Base-by-base conservation (phyloP, 2,888 invertebrate species). In the Tetanocera ferruginea region DNA sequence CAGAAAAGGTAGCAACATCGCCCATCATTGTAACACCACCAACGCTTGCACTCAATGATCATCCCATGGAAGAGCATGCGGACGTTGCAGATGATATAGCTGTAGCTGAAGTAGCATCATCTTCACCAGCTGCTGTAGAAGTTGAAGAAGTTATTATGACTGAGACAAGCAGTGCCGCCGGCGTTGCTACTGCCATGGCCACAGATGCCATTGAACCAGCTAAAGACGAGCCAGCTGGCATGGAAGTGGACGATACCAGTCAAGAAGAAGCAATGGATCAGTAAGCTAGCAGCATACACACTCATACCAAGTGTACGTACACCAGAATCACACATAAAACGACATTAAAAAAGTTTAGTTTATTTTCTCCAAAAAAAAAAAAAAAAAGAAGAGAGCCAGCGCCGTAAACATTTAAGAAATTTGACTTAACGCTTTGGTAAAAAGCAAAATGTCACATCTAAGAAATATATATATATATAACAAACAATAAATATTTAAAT, bases 231-330 rank as follows among this genome's bases (percentile, higher is more conserved):
- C 85, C 86, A 11, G 86, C 86, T 52, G 88, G 88, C 75, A 90
- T 90, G 90, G 90, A 90, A 78, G 87, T 90, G 23, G 90, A 90
- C 69, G 90, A 90, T 73, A 89, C 88, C 81, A 90, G 89, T 83
- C 89, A 89, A 76, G 83, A 49, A 80, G 89, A 89, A 83, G 89
- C 90, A 76, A 90, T 90, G 90, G 89, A 89, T 83, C 90, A 90
- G 82, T 90, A 90, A 83, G 78, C 67, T 74, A 34, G 72, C 19
- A n/a, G n/a, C 28, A 51, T 67, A 72, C 43, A 60, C 9, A 23
- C 31, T n/a, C 73, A 28, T 37, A 6, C 23, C 25, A 37, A 25
- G 37, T 25, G 19, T 52, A 23, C 31, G 55, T 55, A 57, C 34
- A 17, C 17, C 5, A 43, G 23, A 31, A 55, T 11, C 60, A 60